These are phyloP conservation scores for Cryptoblepharus egeriae DNA, from an alignment of 2,797 vertebrate genomes.

Conservation along the genomic window DNA sequence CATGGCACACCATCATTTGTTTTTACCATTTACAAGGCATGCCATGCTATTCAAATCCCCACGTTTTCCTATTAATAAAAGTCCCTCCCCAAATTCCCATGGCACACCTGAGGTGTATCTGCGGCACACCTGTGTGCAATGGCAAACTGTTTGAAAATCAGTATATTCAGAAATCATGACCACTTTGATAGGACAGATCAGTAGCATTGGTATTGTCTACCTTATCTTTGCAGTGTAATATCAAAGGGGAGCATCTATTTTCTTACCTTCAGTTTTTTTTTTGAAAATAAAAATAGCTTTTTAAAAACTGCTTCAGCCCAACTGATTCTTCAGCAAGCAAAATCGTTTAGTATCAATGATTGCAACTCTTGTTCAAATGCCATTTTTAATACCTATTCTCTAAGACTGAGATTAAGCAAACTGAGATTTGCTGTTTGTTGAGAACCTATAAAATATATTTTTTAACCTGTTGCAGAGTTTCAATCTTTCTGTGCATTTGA, in stretches of 20 bases:
- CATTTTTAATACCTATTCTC: conserved; percentile 8
- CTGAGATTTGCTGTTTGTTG: no score
- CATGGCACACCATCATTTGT: no score
- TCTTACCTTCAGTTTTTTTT: not conserved
- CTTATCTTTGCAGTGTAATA: not conserved
- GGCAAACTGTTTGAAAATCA: no score
- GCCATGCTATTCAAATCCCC: no score
- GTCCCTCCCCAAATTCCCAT: no score
- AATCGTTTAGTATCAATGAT: not conserved
- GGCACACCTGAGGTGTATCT: no score
- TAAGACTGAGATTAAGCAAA: conserved; percentile 21
- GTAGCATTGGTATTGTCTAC: not conserved
- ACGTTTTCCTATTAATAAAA: no score
- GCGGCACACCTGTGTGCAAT: no score
- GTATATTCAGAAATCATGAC: not conserved
- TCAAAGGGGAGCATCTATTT: not conserved
- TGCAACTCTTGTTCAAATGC: not conserved
- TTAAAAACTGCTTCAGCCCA: not conserved
- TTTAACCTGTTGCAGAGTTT: not conserved
- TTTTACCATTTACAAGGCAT: no score
- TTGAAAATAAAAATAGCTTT: not conserved
- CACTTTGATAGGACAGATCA: not conserved
- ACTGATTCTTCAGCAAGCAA: not conserved
- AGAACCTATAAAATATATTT: no score
- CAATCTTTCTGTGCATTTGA: conserved; percentile 2